A percentile compares a stretch with the other conserved stretches of the same genome.
phyloP scores from a whole-genome alignment of 2,888 invertebrate species.

The Microctonus brassicae region DNA sequence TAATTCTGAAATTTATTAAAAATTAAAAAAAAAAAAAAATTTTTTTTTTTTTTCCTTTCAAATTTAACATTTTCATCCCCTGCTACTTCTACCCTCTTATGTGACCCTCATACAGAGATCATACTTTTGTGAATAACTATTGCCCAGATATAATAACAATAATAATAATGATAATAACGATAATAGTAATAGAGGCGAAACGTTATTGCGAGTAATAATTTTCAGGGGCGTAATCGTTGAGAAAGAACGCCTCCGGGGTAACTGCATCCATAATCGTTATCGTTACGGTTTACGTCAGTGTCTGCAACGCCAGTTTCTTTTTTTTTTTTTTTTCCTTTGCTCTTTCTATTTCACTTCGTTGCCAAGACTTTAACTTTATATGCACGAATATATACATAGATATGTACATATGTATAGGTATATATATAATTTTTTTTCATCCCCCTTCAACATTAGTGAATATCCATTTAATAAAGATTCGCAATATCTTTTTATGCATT shows the following conservation, averaged over 20 bases:
- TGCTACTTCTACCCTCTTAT: not conserved
- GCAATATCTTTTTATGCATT: slow-evolving; percentile 9
- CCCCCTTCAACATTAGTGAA: slow-evolving; percentile 13
- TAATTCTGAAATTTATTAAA: too few relatives aligned
- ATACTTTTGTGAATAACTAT: slow-evolving; percentile 42
- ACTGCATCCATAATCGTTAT: slow-evolving; percentile 70
- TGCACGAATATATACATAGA: not conserved
- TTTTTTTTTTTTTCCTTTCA: not conserved
- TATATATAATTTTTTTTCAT: not conserved
- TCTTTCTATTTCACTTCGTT: slow-evolving; percentile 38
- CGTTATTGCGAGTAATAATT: slow-evolving; percentile 69
- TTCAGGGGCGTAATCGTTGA: slow-evolving; percentile 69
- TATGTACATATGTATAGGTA: too few relatives aligned
- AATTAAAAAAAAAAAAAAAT: too few relatives aligned
- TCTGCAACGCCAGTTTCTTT: slow-evolving; percentile 47
- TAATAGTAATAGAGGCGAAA: slow-evolving; percentile 66
- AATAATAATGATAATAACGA: slow-evolving; percentile 57
- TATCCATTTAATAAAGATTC: slow-evolving; percentile 11
- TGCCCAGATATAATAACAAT: slow-evolving; percentile 46
- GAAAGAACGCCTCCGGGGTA: slow-evolving; percentile 65
- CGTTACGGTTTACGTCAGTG: slow-evolving; percentile 69
- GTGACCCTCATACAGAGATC: not conserved
- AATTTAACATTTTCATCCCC: not conserved
- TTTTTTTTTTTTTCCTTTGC: slow-evolving; percentile 36
- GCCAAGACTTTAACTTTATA: slow-evolving; percentile 27